These are phyloP conservation scores for Nowickia ferox DNA, from an alignment of 2,888 invertebrate species.

Conservation along the genomic window DNA sequence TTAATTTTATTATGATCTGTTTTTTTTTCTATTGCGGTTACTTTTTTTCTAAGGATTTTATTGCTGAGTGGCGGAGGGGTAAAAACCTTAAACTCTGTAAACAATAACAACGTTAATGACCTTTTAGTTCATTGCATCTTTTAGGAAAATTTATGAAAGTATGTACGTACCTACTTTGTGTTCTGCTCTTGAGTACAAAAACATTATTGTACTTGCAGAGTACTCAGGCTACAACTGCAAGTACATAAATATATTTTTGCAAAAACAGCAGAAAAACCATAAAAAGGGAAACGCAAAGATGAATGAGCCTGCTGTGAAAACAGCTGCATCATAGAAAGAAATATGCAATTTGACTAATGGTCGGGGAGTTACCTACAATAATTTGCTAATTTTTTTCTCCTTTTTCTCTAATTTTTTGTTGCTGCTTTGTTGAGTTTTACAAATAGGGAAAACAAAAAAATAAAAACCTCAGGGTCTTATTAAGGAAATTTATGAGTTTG, in stretches of 20 bases:
- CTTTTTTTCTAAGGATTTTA: constrained; percentile 29
- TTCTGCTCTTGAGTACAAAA: constrained; percentile 45
- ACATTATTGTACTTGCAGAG: constrained; percentile 44
- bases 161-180: constrained; percentile 34
- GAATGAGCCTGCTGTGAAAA: constrained; percentile 57
- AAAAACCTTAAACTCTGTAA: constrained; percentile 45
- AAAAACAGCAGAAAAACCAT: constrained; percentile 58
- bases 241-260: constrained; percentile 37
- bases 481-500: constrained; percentile 60
- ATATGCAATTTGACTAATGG: constrained; percentile 68
- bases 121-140: constrained; percentile 75
- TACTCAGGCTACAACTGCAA: constrained; percentile 36
- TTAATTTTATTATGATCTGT: constrained; percentile 63
- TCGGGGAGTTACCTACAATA: constrained; percentile 69
- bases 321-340: constrained; percentile 65
- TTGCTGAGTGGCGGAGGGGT: constrained; percentile 17
- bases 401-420: constrained; percentile 16
- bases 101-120: constrained; percentile 78
- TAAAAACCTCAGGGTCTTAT: constrained; percentile 57
- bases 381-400: constrained; percentile 62
- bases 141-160: constrained; percentile 63
- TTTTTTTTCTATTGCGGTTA: constrained; percentile 25
- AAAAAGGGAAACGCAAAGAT: constrained; percentile 61
- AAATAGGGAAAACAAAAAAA: constrained; percentile 31
- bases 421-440: constrained; percentile 39